Percentiles rank a stretch among this genome's conserved stretches.
phyloP scores from a whole-genome alignment of 2,797 vertebrate genomes.

The Cyclura pinguis region DNA sequence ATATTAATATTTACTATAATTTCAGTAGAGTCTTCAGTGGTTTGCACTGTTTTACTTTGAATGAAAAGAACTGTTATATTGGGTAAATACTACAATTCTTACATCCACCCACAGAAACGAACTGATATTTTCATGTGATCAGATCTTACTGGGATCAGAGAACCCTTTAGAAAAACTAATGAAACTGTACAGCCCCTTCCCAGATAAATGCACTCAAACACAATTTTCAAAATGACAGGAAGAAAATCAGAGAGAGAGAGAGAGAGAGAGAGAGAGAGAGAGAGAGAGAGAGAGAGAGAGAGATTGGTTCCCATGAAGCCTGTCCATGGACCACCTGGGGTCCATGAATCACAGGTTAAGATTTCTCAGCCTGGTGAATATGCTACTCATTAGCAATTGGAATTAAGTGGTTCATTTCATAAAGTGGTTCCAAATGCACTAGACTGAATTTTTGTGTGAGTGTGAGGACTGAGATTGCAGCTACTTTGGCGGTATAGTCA shows the following conservation, averaged over 20 bases:
- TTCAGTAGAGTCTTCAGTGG: neutral
- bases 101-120: neutral
- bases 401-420: slow-evolving; percentile 56
- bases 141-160: neutral
- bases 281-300: too few relatives aligned
- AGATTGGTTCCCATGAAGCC: too few relatives aligned
- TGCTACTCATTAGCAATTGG: slow-evolving; percentile 34
- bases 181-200: too few relatives aligned
- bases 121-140: slow-evolving; percentile 25
- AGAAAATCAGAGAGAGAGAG: too few relatives aligned
- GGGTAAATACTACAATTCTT: neutral
- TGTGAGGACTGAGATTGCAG: slow-evolving; percentile 37
- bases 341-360: too few relatives aligned
- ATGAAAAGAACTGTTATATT: neutral
- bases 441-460: slow-evolving; percentile 33
- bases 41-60: neutral
- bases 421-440: slow-evolving; percentile 53
- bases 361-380: neutral
- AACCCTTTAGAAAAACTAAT: too few relatives aligned
- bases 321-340: too few relatives aligned
- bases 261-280: too few relatives aligned
- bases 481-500: slow-evolving; percentile 41
- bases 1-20: neutral
- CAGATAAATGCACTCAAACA: too few relatives aligned
- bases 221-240: too few relatives aligned